phyloP scores from a whole-genome alignment of 2,888 invertebrate genomes.

The Thera britannica region DNA sequence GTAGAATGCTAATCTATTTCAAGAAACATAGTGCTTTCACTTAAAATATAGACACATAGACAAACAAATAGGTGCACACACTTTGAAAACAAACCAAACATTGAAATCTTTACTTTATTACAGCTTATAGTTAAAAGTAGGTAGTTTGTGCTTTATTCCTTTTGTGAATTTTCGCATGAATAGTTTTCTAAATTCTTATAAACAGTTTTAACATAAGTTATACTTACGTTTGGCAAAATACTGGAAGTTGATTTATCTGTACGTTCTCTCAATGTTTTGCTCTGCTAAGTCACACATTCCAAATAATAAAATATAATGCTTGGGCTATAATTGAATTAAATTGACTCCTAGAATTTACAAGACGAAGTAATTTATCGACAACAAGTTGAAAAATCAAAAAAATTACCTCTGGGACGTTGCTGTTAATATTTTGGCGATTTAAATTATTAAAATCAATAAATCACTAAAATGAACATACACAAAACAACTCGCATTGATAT shows the following conservation, averaged over 20 bases:
- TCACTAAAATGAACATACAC: not conserved
- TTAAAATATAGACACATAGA: constrained; percentile 34
- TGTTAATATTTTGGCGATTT: not conserved
- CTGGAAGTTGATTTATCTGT: constrained; percentile 6
- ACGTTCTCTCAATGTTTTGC: constrained; percentile 24
- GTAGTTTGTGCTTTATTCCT: constrained; percentile 40
- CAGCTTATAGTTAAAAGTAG: constrained; percentile 37
- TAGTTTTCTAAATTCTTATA: constrained; percentile 1
- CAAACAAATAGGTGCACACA: constrained; percentile 39
- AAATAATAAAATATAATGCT: not conserved
- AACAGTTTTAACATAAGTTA: constrained; percentile 1
- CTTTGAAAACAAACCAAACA: constrained; percentile 30
- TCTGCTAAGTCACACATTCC: constrained; percentile 1
- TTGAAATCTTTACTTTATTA: constrained; percentile 26
- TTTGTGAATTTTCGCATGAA: constrained; percentile 29
- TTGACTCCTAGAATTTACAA: too few species aligned
- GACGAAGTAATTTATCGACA: too few species aligned
- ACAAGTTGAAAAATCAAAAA: too few species aligned
- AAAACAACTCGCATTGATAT: not conserved
- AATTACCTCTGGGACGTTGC: too few species aligned
- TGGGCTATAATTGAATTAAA: too few species aligned
- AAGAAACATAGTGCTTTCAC: constrained; percentile 36
- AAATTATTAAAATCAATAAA: not conserved
- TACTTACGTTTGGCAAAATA: constrained; percentile 24
- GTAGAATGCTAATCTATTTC: constrained; percentile 52